Evolutionary conservation across 2,113 vertebrate species (phyloP).

Genomic region (Macquaria ambigua): DNA sequence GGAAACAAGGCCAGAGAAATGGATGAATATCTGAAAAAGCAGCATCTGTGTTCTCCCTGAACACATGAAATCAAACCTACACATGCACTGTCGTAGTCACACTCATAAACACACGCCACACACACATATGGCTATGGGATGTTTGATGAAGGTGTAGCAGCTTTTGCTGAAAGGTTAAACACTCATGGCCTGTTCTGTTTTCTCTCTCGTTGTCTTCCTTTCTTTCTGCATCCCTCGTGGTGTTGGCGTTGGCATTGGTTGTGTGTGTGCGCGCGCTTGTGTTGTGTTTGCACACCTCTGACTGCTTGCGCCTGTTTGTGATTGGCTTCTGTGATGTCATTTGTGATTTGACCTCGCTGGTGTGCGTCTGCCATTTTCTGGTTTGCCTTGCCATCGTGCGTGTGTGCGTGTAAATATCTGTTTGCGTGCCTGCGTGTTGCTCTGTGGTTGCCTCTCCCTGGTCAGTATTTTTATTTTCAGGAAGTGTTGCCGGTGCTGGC

Average conservation of each 20-base stretch:
- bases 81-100: not conserved
- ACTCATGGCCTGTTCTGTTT: conserved; percentile 92
- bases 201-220: conserved; percentile 89
- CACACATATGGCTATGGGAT: conserved; percentile 19
- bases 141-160: conserved; percentile 72
- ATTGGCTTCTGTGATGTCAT: conserved; percentile 58
- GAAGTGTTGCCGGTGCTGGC: conserved; percentile 98
- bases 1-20: not conserved
- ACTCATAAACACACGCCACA: not conserved
- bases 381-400: conserved; percentile 54
- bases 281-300: conserved; percentile 55
- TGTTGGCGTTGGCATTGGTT: conserved; percentile 69
- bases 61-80: not conserved
- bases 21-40: not conserved
- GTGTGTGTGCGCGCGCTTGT: conserved; percentile 22
- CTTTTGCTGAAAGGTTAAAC: conserved; percentile 76
- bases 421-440: conserved; percentile 85
- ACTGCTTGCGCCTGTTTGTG: conserved; percentile 57
- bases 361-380: conserved; percentile 62
- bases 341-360: conserved; percentile 61
- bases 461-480: conserved; percentile 99
- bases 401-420: conserved; percentile 41
- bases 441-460: conserved; percentile 96
- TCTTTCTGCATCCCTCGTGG: conserved; percentile 91
- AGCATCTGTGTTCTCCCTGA: not conserved